phyloP scores from a whole-genome alignment of 2,888 invertebrate species.

The Platycheirus rosarum region DNA sequence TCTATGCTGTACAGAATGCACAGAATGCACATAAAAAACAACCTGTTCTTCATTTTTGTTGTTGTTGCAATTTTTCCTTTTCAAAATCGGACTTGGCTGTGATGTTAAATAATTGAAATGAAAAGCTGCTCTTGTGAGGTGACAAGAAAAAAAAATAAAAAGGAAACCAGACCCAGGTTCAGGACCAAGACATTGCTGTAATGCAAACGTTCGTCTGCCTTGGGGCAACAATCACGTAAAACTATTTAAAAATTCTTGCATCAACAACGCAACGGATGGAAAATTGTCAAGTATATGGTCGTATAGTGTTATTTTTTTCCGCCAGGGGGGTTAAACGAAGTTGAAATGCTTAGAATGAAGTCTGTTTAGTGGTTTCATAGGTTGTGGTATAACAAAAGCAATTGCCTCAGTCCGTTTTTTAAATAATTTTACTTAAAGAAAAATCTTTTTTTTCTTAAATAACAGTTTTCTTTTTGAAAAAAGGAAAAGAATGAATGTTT shows the following conservation, averaged over 20 bases:
- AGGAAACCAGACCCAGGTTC: not conserved
- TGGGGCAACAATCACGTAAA: constrained; percentile 50
- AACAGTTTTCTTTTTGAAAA: too few species aligned
- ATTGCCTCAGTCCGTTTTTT: constrained; percentile 7
- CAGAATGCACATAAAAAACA: too few species aligned
- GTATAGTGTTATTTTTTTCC: constrained; percentile 23
- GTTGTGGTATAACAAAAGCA: not conserved
- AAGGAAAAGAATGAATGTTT: too few species aligned
- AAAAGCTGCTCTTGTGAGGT: constrained; percentile 20
- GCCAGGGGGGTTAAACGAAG: constrained; percentile 2
- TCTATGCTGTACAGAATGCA: too few species aligned
- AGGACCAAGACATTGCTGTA: constrained; percentile 55
- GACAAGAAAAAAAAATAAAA: constrained; percentile 7
- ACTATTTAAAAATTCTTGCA: constrained; percentile 4
- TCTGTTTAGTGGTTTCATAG: constrained; percentile 8
- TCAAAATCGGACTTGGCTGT: constrained; percentile 38
- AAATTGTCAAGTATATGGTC: constrained; percentile 7
- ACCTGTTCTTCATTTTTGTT: constrained; percentile 11
- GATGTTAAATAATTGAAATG: constrained; percentile 46
- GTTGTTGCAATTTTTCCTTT: constrained; percentile 24
- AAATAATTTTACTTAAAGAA: constrained; percentile 2
- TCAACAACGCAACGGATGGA: constrained; percentile 4
- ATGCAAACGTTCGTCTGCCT: constrained; percentile 66
- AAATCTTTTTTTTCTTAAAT: not conserved
- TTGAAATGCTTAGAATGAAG: constrained; percentile 8